Evolutionary conservation across 2,888 invertebrate genomes (phyloP), one percentile per base, ranked within the genome.

Genomic region (Archips crataeganus): DNA sequence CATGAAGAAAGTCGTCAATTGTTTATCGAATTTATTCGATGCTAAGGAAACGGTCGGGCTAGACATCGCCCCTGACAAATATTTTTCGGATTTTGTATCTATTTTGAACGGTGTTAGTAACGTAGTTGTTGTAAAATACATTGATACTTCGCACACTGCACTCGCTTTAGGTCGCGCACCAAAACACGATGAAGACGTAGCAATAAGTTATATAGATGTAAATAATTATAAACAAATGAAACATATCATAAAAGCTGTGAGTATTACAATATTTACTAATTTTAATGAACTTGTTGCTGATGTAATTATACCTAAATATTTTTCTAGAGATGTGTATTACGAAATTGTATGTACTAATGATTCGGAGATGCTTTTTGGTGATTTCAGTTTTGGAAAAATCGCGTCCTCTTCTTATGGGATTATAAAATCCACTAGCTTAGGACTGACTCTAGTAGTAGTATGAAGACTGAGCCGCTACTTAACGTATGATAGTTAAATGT

Each of bases 161-260:
- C 93, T 85, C 81, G 94, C 94, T 94, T 93, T 91, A 89, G 89
- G 78, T 87, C 79, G 87, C 81, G 92, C 93, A 94, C 94, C 86
- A 84, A 79, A 76, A 71, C 81, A 91, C 71, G 80, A 84, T 65
- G 79, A 82, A 78, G 79, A 81, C 68, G 77, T 90, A 89, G 85
- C 78, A 51, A 54, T 92, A 92, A 91, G 88, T 81, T 81, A 84
- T 78, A 81, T 92, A 92, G 86, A 85, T 88, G 84, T 92, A 92
- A 83, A 87, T 93, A 89, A 80, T 77, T 83, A 67, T 93, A 93
- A 91, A 85, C 80, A 87, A 93, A 92, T 85, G 84, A 92, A 86
- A 93, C 94, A 94, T 94, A 94, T 94, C 93, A 89, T 91, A 84
- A 87, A 94, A 87, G 94, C 94, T 94, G 94, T 94, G 94, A 94